Conservation (phyloP, 1,140 invertebrate genomes). For the Matsumurasca onukii region DNA sequence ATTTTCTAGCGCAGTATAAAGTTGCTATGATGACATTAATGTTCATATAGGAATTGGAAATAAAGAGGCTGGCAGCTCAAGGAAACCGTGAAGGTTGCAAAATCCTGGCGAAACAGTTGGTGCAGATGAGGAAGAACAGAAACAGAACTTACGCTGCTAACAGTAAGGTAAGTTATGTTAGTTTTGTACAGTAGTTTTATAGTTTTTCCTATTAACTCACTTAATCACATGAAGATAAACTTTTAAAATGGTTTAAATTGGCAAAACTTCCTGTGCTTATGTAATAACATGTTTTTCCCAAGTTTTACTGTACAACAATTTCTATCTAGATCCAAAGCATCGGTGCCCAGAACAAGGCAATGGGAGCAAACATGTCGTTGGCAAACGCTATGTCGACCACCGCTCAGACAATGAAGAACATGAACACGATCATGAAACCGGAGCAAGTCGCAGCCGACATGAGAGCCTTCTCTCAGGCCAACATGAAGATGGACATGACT, state of each 20-base stretch:
- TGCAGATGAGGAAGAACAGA: conserved; percentile 86
- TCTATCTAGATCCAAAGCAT: conserved; percentile 69
- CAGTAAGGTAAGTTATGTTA: conserved; percentile 60
- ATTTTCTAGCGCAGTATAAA: too few species aligned
- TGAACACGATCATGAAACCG: conserved; percentile 88
- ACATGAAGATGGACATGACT: conserved; percentile 89
- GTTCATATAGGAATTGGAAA: conserved; percentile 81
- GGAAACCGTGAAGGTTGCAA: conserved; percentile 83
- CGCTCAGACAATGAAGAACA: conserved; percentile 81
- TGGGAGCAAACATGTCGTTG: conserved; percentile 85
- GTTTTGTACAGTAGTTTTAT: neutral
- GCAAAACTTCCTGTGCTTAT: too few species aligned
- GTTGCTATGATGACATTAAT: too few species aligned
- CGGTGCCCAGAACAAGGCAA: conserved; percentile 81
- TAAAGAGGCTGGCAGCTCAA: conserved; percentile 83
- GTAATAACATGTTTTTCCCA: too few species aligned
- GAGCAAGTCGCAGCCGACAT: conserved; percentile 78
- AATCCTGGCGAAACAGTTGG: conserved; percentile 81
- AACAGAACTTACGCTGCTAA: conserved; percentile 75
- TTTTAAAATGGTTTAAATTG: too few species aligned
- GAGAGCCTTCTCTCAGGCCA: conserved; percentile 78
- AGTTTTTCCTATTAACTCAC: neutral
- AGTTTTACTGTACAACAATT: too few species aligned
- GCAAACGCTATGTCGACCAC: conserved; percentile 84
- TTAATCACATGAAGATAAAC: too few species aligned